Percentiles rank a stretch among this genome's conserved stretches.
These are phyloP conservation scores for Cuculus canorus DNA, from an alignment of 2,797 vertebrate genomes.

Conservation along the genomic window DNA sequence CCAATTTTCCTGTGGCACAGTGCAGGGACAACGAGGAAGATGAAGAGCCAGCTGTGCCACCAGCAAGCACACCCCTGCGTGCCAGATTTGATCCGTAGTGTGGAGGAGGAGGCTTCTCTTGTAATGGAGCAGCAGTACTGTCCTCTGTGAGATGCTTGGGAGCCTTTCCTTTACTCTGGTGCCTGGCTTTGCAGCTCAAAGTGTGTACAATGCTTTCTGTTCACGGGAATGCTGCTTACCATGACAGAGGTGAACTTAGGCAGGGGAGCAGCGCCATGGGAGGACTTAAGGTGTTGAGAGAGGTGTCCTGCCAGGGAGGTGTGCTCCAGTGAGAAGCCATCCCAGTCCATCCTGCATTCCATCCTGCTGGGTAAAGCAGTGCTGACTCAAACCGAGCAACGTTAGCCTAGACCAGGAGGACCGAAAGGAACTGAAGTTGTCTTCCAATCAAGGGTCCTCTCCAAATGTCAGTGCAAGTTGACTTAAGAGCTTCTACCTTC, in stretches of 20 bases:
- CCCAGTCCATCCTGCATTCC: not conserved
- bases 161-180: not conserved
- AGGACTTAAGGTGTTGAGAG: accelerated
- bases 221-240: accelerated
- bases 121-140: not conserved
- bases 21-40: accelerated
- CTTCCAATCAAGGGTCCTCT: not conserved
- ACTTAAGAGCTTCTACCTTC: not conserved
- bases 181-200: not conserved
- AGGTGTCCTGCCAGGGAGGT: not conserved
- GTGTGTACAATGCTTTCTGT: not conserved
- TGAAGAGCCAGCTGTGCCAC: not conserved
- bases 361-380: not conserved
- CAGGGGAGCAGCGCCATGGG: accelerated
- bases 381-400: not conserved
- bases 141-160: not conserved
- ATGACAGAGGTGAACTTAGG: not conserved
- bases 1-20: not conserved
- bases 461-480: not conserved
- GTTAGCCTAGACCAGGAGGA: not conserved
- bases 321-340: not conserved
- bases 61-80: not conserved
- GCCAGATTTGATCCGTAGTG: not conserved
- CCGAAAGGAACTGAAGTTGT: not conserved
- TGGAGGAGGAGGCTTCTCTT: not conserved